Conservation (phyloP, 2,797 vertebrate genomes). For the Harpagifer antarcticus region DNA sequence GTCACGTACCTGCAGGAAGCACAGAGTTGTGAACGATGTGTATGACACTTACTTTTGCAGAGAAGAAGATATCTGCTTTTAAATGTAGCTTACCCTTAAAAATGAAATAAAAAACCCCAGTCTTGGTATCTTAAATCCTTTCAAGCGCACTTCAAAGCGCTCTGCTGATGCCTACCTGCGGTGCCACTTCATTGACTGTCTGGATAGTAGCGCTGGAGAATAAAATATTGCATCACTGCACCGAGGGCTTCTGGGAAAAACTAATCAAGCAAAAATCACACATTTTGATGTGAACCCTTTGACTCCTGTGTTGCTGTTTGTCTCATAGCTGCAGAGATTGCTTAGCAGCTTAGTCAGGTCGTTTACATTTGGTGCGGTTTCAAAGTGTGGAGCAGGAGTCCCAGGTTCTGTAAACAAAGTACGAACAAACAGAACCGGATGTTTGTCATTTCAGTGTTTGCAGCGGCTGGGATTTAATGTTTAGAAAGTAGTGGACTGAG, state of each 20-base stretch:
- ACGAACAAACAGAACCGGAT: conserved; percentile 40
- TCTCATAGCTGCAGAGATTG: conserved; percentile 54
- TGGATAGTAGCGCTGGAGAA: conserved; percentile 44
- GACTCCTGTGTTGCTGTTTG: conserved; percentile 31
- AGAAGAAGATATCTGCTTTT: conserved; percentile 43
- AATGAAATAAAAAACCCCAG: conserved; percentile 14
- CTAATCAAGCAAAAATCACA: conserved; percentile 69
- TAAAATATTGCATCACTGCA: conserved; percentile 62
- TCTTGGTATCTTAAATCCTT: conserved; percentile 67
- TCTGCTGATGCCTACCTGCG: conserved; percentile 60
- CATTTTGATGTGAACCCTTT: conserved; percentile 60
- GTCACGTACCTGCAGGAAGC: conserved; percentile 88
- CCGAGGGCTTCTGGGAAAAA: conserved; percentile 53
- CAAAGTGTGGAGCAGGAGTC: conserved; percentile 85
- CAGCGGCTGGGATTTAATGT: conserved; percentile 3
- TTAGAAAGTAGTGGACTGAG: conserved; percentile 16
- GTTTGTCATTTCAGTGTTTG: conserved; percentile 42
- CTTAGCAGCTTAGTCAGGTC: conserved; percentile 23
- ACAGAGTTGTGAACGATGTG: conserved; percentile 30
- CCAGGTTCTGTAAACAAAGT: conserved; percentile 83
- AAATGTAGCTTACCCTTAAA: conserved; percentile 31
- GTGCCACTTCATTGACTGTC: conserved; percentile 67
- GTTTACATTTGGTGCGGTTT: conserved; percentile 89
- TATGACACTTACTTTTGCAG: conserved; percentile 37
- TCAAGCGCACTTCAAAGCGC: conserved; percentile 72